phyloP scores from a whole-genome alignment of 2,888 invertebrate species.

The Pogonocherus hispidulus region DNA sequence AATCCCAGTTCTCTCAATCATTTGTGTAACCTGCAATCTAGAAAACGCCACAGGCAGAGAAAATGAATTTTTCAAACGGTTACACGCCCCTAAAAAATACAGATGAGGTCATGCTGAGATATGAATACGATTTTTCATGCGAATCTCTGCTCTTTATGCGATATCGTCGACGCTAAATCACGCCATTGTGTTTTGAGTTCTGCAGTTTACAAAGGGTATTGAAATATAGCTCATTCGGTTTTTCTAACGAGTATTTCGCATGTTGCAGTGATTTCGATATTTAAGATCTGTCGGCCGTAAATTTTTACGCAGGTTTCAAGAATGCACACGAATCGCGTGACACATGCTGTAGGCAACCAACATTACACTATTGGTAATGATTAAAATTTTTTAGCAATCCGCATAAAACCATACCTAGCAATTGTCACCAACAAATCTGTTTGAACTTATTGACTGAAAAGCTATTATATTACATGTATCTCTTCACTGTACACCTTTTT shows the following conservation, averaged over 20 bases:
- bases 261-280: neutral
- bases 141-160: conserved; percentile 10
- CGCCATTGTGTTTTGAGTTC: conserved; percentile 14
- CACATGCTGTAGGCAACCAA: no score
- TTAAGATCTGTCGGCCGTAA: neutral
- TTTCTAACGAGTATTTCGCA: neutral
- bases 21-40: neutral
- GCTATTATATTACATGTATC: no score
- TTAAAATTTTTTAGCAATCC: no score
- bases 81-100: neutral
- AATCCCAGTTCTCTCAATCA: neutral
- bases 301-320: no score
- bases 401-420: no score
- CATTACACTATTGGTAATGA: no score
- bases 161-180: conserved; percentile 12
- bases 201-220: neutral
- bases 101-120: conserved; percentile 20
- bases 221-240: no score
- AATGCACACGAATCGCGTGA: no score
- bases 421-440: no score
- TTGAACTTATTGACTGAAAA: no score
- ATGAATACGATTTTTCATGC: conserved; percentile 23
- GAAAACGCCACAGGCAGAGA: neutral
- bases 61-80: conserved; percentile 3
- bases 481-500: no score